Evolutionary conservation across 2,797 vertebrate genomes (phyloP).

Genomic region (Rachycentron canadum): DNA sequence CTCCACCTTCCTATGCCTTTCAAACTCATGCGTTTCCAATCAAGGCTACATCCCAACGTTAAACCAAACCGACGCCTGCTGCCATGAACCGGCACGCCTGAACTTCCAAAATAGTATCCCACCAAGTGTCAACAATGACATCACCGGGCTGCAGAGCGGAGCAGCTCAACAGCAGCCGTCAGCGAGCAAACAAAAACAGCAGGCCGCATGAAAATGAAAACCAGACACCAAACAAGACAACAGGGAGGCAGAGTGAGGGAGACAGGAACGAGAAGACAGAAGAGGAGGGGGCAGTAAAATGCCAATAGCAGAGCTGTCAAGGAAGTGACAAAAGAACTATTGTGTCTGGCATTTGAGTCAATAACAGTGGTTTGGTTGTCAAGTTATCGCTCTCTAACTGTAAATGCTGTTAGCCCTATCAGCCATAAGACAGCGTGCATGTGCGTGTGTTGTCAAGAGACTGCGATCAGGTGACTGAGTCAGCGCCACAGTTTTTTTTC

Average conservation of each 20-base stretch:
- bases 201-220: conserved; percentile 59
- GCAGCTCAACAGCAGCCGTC: conserved; percentile 56
- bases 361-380: conserved; percentile 72
- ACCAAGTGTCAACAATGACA: conserved; percentile 61
- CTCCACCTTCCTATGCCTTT: conserved; percentile 3
- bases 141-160: conserved; percentile 32
- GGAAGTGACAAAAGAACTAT: conserved; percentile 62
- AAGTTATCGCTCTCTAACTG: conserved; percentile 69
- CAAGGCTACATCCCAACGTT: not conserved
- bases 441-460: conserved; percentile 57
- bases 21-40: conserved; percentile 42
- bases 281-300: conserved; percentile 27
- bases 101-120: conserved; percentile 38
- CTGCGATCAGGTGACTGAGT: conserved; percentile 55
- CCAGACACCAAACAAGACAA: conserved; percentile 59
- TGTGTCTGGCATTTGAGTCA: conserved; percentile 72
- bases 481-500: conserved; percentile 61
- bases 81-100: conserved; percentile 1
- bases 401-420: conserved; percentile 74
- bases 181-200: conserved; percentile 57
- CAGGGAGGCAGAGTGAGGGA: conserved; percentile 41
- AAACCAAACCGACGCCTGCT: conserved; percentile 32
- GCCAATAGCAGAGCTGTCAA: conserved; percentile 70
- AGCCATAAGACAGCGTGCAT: conserved; percentile 41
- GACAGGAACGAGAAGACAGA: conserved; percentile 14